These are phyloP conservation scores for Schizopygopsis malacanthus DNA, from an alignment of 2,797 vertebrate species.

Conservation along the genomic window DNA sequence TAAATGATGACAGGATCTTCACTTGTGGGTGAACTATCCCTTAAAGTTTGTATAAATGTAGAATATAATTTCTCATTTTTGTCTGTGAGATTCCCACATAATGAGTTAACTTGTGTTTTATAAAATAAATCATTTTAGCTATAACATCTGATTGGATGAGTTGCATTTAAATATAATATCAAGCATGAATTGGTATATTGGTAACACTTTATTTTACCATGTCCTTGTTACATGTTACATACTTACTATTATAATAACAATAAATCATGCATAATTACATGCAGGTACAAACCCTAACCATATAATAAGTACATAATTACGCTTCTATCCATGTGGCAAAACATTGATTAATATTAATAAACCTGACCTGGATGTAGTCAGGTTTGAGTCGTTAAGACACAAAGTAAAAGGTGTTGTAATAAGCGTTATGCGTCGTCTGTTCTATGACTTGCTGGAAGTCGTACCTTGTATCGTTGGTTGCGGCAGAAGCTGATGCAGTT, in stretches of 20 bases:
- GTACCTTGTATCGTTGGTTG: constrained; percentile 92
- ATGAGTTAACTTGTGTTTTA: background rate
- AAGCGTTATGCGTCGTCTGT: background rate
- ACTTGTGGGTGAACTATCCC: too few species aligned
- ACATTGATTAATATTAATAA: background rate
- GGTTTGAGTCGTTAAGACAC: background rate
- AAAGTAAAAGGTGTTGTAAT: background rate
- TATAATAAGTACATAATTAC: too few species aligned
- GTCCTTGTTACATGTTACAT: too few species aligned
- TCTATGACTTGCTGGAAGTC: background rate
- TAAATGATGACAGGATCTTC: too few species aligned
- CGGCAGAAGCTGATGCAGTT: constrained; percentile 94
- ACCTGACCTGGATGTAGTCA: background rate
- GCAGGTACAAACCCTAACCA: too few species aligned
- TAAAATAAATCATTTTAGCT: background rate
- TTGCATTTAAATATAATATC: background rate
- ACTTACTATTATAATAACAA: too few species aligned
- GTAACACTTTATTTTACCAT: too few species aligned
- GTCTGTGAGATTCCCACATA: background rate
- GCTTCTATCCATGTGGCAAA: background rate
- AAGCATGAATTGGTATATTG: background rate
- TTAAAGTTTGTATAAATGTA: background rate
- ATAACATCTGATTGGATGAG: background rate
- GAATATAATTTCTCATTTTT: background rate
- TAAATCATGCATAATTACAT: too few species aligned